A percentile compares a stretch with the other conserved stretches of the same genome.
Evolutionary conservation across 2,113 vertebrate species (phyloP).

Genomic region (Murina feae): DNA sequence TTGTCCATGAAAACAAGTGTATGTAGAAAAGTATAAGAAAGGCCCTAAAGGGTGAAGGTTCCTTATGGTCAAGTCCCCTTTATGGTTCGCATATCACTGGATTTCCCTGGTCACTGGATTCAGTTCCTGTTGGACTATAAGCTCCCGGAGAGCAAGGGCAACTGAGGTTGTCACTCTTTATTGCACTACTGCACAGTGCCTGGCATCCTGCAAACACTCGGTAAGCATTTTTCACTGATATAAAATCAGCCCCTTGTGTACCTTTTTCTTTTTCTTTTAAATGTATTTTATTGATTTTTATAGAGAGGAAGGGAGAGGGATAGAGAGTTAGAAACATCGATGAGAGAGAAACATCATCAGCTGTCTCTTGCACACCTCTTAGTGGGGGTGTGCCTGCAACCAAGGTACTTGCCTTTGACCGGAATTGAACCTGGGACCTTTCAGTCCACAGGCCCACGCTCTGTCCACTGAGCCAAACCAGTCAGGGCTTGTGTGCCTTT

Average conservation of each 20-base stretch:
- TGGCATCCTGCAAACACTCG: background rate
- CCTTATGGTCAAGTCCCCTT: background rate
- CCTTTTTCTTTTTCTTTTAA: no score
- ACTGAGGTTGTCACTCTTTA: background rate
- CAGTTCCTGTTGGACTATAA: background rate
- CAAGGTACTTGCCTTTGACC: no score
- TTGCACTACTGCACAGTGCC: background rate
- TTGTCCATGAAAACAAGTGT: background rate
- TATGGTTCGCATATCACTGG: background rate
- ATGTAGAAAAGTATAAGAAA: background rate
- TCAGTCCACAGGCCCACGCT: no score
- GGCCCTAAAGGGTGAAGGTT: background rate
- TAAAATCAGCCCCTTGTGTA: background rate
- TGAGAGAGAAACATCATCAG: no score
- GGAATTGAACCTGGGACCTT: no score
- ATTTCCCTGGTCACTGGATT: background rate
- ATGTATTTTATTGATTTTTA: no score
- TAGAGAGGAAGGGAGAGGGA: no score
- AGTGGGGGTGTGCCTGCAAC: no score
- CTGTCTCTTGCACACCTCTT: no score
- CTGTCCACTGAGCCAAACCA: no score
- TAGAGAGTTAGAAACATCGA: no score
- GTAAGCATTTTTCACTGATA: background rate
- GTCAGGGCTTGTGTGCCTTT: background rate
- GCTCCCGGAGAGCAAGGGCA: background rate